Conservation (phyloP, 2,797 vertebrate species). For the Tenualosa ilisha region DNA sequence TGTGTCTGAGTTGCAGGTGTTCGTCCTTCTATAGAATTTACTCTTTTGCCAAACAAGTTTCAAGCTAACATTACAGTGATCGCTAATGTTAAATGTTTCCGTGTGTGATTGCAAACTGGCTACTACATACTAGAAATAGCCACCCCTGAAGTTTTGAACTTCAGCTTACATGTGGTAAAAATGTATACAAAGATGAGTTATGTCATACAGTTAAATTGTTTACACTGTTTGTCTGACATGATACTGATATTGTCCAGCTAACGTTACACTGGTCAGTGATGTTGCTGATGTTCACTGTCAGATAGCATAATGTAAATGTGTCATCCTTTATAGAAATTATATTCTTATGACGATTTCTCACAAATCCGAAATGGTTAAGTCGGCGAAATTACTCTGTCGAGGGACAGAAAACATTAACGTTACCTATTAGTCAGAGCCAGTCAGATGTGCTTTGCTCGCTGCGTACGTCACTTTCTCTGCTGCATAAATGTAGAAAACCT, state of each 20-base stretch:
- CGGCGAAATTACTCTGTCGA: background rate
- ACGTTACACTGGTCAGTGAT: background rate
- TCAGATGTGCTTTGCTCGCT: background rate
- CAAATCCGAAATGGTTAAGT: background rate
- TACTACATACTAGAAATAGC: background rate
- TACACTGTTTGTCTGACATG: background rate
- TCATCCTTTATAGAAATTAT: background rate
- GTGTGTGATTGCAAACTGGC: conserved; percentile 1
- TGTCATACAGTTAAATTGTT: background rate
- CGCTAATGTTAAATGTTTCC: conserved; percentile 15
- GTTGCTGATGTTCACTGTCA: background rate
- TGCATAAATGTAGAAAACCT: conserved; percentile 1
- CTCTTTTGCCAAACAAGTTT: background rate
- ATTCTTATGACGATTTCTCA: background rate
- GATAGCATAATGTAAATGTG: background rate
- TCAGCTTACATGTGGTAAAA: too few relatives aligned
- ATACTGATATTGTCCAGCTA: background rate
- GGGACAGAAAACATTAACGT: background rate
- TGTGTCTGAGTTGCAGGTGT: background rate
- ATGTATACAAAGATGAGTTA: too few relatives aligned
- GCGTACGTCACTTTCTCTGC: conserved; percentile 4
- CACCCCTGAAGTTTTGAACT: background rate
- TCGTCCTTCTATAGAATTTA: background rate
- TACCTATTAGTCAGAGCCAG: background rate
- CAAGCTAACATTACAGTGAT: background rate